phyloP scores from a whole-genome alignment of 2,888 invertebrate genomes.

The Notodonta ziczac region DNA sequence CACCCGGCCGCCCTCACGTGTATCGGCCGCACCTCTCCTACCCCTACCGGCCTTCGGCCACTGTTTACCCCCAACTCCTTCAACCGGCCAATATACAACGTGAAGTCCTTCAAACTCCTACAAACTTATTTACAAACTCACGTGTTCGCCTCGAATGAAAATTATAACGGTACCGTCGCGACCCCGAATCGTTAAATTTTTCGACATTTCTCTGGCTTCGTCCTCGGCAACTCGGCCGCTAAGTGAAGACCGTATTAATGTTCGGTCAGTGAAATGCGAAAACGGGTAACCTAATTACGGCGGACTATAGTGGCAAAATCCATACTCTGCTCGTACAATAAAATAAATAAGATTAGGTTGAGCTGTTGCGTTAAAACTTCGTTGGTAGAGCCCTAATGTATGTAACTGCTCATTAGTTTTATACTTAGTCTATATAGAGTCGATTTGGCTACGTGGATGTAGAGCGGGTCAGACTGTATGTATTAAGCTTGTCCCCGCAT shows the following conservation, averaged over 20 bases:
- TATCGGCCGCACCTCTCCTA: slow-evolving; percentile 26
- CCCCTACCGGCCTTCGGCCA: slow-evolving; percentile 47
- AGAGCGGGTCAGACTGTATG: slow-evolving; percentile 18
- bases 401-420: too few relatives aligned
- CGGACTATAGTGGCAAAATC: background rate
- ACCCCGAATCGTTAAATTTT: slow-evolving; percentile 45
- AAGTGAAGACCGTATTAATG: slow-evolving; percentile 43
- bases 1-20: slow-evolving; percentile 46
- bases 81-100: slow-evolving; percentile 58
- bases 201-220: slow-evolving; percentile 52
- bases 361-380: too few relatives aligned
- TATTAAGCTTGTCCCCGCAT: slow-evolving; percentile 17
- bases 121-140: slow-evolving; percentile 65
- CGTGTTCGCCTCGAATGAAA: slow-evolving; percentile 62
- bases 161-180: slow-evolving; percentile 44
- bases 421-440: slow-evolving; percentile 4
- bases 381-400: background rate
- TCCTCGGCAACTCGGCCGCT: slow-evolving; percentile 34
- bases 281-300: slow-evolving; percentile 1
- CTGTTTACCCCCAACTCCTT: slow-evolving; percentile 68
- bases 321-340: background rate
- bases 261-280: slow-evolving; percentile 18
- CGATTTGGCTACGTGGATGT: slow-evolving; percentile 20
- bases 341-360: slow-evolving; percentile 9
- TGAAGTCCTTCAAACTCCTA: slow-evolving; percentile 62